These are phyloP conservation scores for Hydriomena furcata DNA, from an alignment of 2,888 invertebrate genomes.

Conservation along the genomic window DNA sequence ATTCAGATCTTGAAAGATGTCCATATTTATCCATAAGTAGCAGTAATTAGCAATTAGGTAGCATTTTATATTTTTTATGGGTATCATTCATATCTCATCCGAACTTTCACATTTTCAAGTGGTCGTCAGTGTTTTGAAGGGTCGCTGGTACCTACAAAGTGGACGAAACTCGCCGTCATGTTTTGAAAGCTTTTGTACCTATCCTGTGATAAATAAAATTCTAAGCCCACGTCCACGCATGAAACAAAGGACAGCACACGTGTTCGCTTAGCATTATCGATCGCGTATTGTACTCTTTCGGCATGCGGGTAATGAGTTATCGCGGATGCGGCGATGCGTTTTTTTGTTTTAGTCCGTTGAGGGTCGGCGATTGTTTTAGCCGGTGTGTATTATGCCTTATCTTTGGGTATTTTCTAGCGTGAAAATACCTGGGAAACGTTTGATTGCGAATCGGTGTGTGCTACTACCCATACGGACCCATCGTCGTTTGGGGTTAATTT, in stretches of 20 bases:
- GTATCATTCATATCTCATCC: no score
- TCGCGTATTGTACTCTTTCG: constrained; percentile 68
- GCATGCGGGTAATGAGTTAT: constrained; percentile 76
- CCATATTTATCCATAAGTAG: no score
- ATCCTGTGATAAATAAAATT: constrained; percentile 11
- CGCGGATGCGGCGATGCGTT: constrained; percentile 67
- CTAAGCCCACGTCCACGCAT: constrained; percentile 27
- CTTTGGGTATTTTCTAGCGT: constrained; percentile 3
- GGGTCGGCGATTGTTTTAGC: constrained; percentile 29
- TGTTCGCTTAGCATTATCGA: constrained; percentile 77
- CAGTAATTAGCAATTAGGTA: no score
- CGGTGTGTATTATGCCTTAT: constrained; percentile 21
- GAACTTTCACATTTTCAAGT: no score
- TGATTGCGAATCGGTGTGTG: no score
- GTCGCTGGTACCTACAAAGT: no score
- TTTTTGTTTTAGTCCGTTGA: constrained; percentile 55
- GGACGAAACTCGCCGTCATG: no score
- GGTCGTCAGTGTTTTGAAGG: no score
- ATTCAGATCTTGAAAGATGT: no score
- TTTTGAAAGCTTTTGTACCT: neutral
- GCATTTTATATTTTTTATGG: no score
- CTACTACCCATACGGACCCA: no score
- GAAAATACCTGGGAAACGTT: neutral
- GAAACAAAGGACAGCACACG: constrained; percentile 68
- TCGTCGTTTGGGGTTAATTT: no score